Base-by-base conservation (phyloP, 2,888 invertebrate genomes). In the Ophion costatus region DNA sequence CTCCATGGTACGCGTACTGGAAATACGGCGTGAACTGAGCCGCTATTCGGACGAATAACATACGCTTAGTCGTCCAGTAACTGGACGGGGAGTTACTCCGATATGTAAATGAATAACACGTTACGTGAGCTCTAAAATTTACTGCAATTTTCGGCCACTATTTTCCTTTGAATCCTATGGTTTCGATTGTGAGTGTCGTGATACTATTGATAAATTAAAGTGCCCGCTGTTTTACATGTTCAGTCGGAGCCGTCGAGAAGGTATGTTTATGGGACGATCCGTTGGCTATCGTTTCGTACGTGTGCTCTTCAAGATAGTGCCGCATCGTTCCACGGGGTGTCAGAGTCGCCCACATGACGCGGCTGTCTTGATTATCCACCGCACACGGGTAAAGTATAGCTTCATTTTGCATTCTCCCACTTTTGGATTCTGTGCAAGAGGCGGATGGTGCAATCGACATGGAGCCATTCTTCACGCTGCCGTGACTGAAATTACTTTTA, bases 261-360 rank as follows among this genome's bases (percentile, higher is more conserved):
- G 89, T 82, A 71, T 90, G 89, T 76, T 91, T 92, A 63, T 89
- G 89, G 22, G 88, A 89, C 56, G 90, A 89, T 69, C 89, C 90
- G 80, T 90, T 89, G 77, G 90, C 92, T 82, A 93, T 92, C 0
- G 93, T 93, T 89, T 93, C 93, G 80, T 93, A 93, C 20, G 93
- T 93, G 73, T 93, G 93, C 63, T 94, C 93, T 82, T 93, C 93
- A 70, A 93, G 87, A 85, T 93, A 97, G 93, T 97, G 97, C 29
- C 97, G 95, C 0, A 97, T 97, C 17, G 97, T 97, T 75, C 95
- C 95, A 24, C 97, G 95, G 0, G 97, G 97, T 0, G 97, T 97
- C 11, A 98, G 94, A 0, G 98, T 97, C 0, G 98, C 98, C 98
- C 98, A 98, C 67, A 97, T 95, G 2, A 96, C 95, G 9, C 96